Conservation (phyloP, 2,797 vertebrate species). For the Oryzias sinensis region DNA sequence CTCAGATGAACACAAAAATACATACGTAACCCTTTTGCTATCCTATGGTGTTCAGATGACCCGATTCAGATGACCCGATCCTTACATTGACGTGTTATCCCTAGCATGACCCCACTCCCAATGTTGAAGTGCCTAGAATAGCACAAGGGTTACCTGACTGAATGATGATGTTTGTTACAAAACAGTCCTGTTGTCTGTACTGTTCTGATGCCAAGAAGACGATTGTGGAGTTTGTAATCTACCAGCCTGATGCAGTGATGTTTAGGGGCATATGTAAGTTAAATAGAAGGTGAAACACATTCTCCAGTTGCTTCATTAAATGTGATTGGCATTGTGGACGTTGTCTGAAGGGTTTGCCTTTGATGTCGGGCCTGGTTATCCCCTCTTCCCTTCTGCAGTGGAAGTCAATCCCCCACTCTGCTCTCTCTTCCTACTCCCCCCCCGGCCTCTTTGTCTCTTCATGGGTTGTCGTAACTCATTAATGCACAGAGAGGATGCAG, state of each 20-base stretch:
- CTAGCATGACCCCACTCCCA: too few species aligned
- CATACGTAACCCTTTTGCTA: too few species aligned
- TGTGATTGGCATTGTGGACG: constrained; percentile 67
- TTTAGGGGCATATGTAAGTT: constrained; percentile 30
- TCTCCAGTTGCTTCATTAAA: constrained; percentile 67
- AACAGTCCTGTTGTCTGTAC: constrained; percentile 8
- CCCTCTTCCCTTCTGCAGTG: constrained; percentile 33
- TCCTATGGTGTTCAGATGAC: too few species aligned
- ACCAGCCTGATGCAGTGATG: constrained; percentile 12
- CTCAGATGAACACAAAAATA: too few species aligned
- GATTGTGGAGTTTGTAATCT: constrained; percentile 27
- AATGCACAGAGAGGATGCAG: constrained; percentile 56
- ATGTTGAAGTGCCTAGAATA: too few species aligned
- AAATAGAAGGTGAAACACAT: constrained; percentile 48
- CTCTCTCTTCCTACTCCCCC: constrained; percentile 25
- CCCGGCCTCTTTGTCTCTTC: constrained; percentile 40
- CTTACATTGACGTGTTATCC: too few species aligned
- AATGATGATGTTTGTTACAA: constrained; percentile 2
- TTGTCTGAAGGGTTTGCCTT: constrained; percentile 59
- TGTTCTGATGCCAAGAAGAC: constrained; percentile 1
- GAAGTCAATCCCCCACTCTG: constrained; percentile 41
- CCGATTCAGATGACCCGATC: too few species aligned
- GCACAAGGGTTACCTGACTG: not conserved
- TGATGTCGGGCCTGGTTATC: constrained; percentile 64
- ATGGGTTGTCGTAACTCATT: constrained; percentile 65